Conservation (phyloP, 2,797 vertebrate species). For the Anas bernieri region DNA sequence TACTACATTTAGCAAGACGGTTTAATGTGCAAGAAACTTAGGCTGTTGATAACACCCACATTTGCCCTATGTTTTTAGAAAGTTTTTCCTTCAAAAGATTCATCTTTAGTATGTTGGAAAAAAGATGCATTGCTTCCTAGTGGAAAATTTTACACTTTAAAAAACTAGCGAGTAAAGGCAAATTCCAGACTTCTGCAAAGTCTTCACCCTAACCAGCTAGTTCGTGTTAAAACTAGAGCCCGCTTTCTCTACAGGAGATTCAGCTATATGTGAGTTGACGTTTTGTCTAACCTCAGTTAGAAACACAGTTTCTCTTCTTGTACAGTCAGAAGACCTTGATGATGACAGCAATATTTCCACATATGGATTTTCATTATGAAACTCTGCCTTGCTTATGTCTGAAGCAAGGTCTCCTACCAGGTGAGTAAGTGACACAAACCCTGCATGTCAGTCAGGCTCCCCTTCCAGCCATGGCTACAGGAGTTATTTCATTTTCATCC, state of each 20-base stretch:
- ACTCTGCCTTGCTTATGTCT: neutral
- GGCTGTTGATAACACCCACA: neutral
- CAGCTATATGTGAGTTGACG: neutral
- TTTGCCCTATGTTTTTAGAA: neutral
- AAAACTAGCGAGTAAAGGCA: neutral
- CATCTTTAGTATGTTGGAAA: neutral
- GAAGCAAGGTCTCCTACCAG: neutral
- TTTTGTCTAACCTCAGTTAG: neutral
- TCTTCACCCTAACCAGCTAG: neutral
- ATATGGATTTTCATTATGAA: neutral
- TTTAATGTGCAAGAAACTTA: neutral
- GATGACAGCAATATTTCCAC: neutral
- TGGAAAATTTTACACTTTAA: neutral
- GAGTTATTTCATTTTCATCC: neutral
- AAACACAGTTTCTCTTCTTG: neutral
- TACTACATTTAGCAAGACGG: neutral
- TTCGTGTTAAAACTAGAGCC: neutral
- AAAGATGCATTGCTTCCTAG: neutral
- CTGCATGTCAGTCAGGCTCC: rapidly evolving
- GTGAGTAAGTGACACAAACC: neutral
- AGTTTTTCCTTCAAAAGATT: neutral
- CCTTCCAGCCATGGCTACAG: neutral
- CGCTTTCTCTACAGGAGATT: neutral
- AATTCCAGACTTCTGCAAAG: neutral
- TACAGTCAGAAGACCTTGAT: neutral